Evolutionary conservation across 2,888 invertebrate species (phyloP).

Genomic region (Lithophane ornitopus): DNA sequence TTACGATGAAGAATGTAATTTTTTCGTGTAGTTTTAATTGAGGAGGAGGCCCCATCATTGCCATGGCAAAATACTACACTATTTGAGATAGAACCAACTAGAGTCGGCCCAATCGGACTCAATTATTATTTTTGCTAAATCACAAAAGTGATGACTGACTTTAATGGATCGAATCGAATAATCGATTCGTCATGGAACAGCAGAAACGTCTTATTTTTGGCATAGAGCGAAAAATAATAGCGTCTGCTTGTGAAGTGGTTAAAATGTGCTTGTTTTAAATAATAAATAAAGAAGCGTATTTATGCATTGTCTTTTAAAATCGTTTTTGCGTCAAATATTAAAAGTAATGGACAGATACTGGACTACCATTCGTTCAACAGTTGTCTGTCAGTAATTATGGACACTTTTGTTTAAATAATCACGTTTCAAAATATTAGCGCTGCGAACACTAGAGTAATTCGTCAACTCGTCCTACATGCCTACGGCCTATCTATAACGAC

Average conservation of each 20-base stretch:
- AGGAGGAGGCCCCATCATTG: background rate
- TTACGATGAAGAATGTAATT: background rate
- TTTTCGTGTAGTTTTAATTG: background rate
- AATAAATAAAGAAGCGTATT: background rate
- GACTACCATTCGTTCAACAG: background rate
- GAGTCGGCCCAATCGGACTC: conserved; percentile 1
- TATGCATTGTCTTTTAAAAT: background rate
- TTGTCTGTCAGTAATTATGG: background rate
- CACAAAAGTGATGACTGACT: conserved; percentile 21
- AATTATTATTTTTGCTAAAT: conserved; percentile 41
- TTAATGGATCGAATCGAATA: conserved; percentile 35
- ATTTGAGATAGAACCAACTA: conserved; percentile 20
- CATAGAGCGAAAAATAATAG: background rate
- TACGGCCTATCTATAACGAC: too few species aligned
- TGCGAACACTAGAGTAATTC: too few species aligned
- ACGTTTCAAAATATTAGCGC: too few species aligned
- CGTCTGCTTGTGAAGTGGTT: background rate
- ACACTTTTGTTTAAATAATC: background rate
- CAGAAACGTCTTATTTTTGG: conserved; percentile 8
- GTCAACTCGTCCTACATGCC: too few species aligned
- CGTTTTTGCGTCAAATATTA: background rate
- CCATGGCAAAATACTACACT: background rate
- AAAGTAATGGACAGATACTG: conserved; percentile 13
- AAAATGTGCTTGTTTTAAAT: conserved; percentile 1
- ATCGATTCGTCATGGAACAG: conserved; percentile 28